Evolutionary conservation across 2,797 vertebrate species (phyloP).

Genomic region (Arctocebus calabarensis): DNA sequence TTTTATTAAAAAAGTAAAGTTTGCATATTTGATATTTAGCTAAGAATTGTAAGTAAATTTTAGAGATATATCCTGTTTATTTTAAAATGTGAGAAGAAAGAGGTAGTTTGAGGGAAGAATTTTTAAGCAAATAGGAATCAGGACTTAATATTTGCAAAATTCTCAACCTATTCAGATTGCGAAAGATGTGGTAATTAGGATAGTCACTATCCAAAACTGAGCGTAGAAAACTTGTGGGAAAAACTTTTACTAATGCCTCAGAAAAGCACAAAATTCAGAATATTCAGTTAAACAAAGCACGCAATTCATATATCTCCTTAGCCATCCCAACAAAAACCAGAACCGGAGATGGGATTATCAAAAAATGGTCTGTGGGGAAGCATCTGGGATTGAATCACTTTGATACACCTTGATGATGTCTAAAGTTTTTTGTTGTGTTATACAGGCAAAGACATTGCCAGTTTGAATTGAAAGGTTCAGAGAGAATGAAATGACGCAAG

Average conservation of each 20-base stretch:
- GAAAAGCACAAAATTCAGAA: background rate
- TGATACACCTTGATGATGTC: no score
- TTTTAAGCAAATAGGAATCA: background rate
- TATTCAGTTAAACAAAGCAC: background rate
- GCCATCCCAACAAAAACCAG: background rate
- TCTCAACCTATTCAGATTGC: background rate
- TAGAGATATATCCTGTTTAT: background rate
- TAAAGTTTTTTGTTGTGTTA: background rate
- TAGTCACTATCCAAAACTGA: background rate
- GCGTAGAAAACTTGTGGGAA: background rate
- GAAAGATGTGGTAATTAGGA: background rate
- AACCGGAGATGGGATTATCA: background rate
- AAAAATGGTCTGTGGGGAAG: background rate
- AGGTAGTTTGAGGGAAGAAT: background rate
- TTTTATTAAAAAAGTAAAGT: background rate
- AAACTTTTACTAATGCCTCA: background rate
- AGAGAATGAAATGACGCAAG: background rate
- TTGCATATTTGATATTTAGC: background rate
- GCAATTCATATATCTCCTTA: background rate
- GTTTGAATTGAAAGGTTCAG: background rate
- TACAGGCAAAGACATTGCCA: background rate
- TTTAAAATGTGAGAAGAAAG: background rate
- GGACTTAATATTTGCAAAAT: background rate
- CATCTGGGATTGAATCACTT: background rate
- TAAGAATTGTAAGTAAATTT: background rate